Base-by-base conservation (phyloP, 1,140 invertebrate genomes). In the Nymphalis io region DNA sequence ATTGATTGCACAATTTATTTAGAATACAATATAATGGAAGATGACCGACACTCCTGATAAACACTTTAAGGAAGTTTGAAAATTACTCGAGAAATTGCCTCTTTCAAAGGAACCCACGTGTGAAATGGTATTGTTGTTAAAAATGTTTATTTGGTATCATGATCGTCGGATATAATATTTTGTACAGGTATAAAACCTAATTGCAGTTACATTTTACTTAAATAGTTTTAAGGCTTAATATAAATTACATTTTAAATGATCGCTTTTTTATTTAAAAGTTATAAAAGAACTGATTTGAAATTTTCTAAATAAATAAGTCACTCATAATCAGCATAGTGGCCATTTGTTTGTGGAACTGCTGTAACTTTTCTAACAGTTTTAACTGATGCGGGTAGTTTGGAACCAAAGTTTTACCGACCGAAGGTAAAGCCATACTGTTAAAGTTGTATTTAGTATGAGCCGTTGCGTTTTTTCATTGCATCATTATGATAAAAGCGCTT, bases 51-150 rank as follows among this genome's bases (percentile, higher is more conserved):
- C 15, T 63, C 63, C 63, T 70, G 48, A 44, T 27, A 64, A 53
- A 20, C 42, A 27, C 39, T 20, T 27, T 64, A 63, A 69, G 68
- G 3, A 48, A 16, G n/a, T 62, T 51, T 67, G 63, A 59, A 70
- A 78, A 78, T 78, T 80, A 76, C 72, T 74, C 73, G 66, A 66
- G 70, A 76, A 78, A 81, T 77, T 73, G 70, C 62, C 57, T 66
- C 73, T 78, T 75, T 73, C 68, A 70, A 72, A 74, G 62, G 73
- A 79, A 76, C 72, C 70, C 73, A 71, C 72, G 79, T 81, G 79
- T 79, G 77, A 81, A 79, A 81, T 81, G 76, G 70, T 77, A 81
- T 76, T 79, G 68, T 70, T 44, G 55, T 40, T 20, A 16, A 12
- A 23, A 60, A 40, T 60, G 38, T 40, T 21, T 21, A 10, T 13